Evolutionary conservation across 2,113 vertebrate genomes (phyloP).

Genomic region (Campylomormyrus tamandua): DNA sequence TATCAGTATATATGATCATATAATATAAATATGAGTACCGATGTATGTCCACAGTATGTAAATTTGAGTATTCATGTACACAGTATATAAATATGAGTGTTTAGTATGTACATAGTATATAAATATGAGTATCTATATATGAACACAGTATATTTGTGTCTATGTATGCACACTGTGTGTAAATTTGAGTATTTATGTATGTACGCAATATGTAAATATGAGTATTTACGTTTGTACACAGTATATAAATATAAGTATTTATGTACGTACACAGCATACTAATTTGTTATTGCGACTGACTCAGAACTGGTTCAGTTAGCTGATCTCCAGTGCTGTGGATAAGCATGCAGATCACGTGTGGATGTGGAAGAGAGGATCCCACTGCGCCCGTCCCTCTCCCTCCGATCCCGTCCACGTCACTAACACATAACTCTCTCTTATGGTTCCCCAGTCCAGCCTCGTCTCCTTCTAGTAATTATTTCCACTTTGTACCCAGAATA

Average conservation of each 20-base stretch:
- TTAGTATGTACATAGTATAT: too few relatives aligned
- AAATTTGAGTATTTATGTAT: background rate
- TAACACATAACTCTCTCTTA: constrained; percentile 4
- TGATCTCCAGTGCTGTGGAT: background rate
- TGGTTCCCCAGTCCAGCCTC: constrained; percentile 29
- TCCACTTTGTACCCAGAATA: constrained; percentile 46
- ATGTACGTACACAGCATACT: background rate
- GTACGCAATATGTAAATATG: background rate
- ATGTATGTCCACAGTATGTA: background rate
- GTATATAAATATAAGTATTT: background rate
- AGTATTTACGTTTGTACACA: background rate
- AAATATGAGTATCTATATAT: too few relatives aligned
- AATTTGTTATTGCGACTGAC: background rate
- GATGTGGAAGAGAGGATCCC: background rate
- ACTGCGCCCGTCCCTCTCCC: background rate
- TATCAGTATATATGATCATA: background rate
- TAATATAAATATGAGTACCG: background rate
- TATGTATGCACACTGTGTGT: too few relatives aligned
- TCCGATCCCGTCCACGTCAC: background rate
- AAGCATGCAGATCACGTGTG: background rate
- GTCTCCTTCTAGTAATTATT: constrained; percentile 34
- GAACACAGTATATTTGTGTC: too few relatives aligned
- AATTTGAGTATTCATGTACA: background rate
- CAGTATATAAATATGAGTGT: too few relatives aligned
- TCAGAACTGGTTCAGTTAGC: background rate